phyloP scores from a whole-genome alignment of 2,113 vertebrate genomes.

The Ovis canadensis region DNA sequence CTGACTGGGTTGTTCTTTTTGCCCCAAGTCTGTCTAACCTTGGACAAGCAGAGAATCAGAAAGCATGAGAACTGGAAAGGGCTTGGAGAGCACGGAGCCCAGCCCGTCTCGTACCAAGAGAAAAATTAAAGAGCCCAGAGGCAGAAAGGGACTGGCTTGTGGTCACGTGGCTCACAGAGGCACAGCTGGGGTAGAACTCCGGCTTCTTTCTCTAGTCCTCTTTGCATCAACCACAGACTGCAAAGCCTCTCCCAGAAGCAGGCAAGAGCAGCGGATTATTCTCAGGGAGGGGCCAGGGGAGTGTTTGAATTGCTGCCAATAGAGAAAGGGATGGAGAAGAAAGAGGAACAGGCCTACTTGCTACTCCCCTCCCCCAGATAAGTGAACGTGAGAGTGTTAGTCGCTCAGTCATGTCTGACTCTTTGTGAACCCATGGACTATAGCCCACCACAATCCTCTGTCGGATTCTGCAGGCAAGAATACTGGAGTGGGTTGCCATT shows the following conservation, averaged over 20 bases:
- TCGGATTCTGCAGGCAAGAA: not conserved
- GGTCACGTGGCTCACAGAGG: not conserved
- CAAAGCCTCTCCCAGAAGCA: not conserved
- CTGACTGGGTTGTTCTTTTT: not conserved
- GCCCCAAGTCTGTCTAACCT: not conserved
- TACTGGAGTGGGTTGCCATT: not conserved
- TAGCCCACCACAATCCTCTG: not conserved
- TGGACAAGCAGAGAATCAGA: not conserved
- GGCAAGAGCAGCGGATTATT: not conserved
- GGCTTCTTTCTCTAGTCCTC: not conserved
- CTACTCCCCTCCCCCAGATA: not conserved
- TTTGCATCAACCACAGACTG: not conserved
- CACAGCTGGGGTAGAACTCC: not conserved
- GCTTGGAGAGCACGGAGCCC: not conserved
- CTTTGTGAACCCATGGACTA: not conserved
- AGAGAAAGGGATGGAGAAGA: not conserved
- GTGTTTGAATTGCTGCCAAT: not conserved
- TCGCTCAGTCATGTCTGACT: not conserved
- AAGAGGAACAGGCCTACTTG: not conserved
- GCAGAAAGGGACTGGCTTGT: not conserved
- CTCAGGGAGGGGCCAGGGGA: not conserved
- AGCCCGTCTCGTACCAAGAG: not conserved
- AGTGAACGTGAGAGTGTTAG: not conserved
- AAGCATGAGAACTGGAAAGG: not conserved
- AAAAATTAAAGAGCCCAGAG: not conserved